phyloP scores from a whole-genome alignment of 2,888 invertebrate species.

The Drosophila atroscutellata region DNA sequence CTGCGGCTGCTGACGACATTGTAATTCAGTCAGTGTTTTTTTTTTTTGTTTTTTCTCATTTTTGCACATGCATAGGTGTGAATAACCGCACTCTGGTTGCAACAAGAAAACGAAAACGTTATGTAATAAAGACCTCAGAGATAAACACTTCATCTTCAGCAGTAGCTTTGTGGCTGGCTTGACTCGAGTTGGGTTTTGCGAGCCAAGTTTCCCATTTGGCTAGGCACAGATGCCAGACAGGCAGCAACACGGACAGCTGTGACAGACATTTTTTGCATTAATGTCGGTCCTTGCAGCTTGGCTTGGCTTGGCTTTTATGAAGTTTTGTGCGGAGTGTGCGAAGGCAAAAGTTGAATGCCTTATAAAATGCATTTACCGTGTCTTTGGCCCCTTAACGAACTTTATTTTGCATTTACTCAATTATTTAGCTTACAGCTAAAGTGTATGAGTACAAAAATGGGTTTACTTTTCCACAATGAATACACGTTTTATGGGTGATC shows the following conservation, averaged over 20 bases:
- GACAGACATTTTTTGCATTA: conserved; percentile 41
- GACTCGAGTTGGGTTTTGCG: conserved; percentile 38
- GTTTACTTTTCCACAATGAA: conserved; percentile 9
- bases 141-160: conserved; percentile 62
- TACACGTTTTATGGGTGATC: neutral
- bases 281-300: conserved; percentile 35
- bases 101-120: neutral
- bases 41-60: conserved; percentile 1
- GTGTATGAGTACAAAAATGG: neutral
- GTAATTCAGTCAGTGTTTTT: conserved; percentile 18
- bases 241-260: neutral
- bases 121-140: conserved; percentile 48
- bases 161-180: conserved; percentile 40
- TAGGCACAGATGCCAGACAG: conserved; percentile 23
- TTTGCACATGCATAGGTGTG: conserved; percentile 61
- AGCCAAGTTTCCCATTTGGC: conserved; percentile 63
- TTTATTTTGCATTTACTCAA: conserved; percentile 32
- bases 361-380: conserved; percentile 45
- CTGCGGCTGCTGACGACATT: conserved; percentile 32
- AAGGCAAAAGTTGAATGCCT: conserved; percentile 54
- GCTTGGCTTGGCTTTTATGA: conserved; percentile 40
- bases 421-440: conserved; percentile 33
- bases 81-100: conserved; percentile 65
- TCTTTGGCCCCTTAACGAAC: conserved; percentile 42
- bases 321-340: conserved; percentile 9